Evolutionary conservation across 2,113 vertebrate genomes (phyloP).

Genomic region (Lanius ludovicianus): DNA sequence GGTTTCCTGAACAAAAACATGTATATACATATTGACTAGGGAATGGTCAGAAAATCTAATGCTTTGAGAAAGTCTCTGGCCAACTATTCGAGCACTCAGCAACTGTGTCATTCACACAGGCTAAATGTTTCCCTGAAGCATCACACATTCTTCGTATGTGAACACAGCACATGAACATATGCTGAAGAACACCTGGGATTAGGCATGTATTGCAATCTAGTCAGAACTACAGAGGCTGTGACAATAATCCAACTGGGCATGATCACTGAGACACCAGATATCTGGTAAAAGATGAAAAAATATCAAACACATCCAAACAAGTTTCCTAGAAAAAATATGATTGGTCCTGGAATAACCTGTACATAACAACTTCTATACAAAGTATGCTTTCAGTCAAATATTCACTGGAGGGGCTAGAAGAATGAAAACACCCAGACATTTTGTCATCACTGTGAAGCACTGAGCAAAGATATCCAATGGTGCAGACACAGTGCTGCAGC

Average conservation of each 20-base stretch:
- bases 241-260: background rate
- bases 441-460: background rate
- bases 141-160: background rate
- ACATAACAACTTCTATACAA: background rate
- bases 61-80: background rate
- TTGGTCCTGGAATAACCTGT: background rate
- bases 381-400: background rate
- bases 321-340: background rate
- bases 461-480: background rate
- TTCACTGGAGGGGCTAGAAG: background rate
- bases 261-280: background rate
- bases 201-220: background rate
- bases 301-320: background rate
- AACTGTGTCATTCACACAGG: background rate
- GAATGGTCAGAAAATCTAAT: background rate
- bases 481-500: background rate
- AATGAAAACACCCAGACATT: background rate
- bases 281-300: background rate
- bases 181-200: background rate
- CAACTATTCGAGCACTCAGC: background rate
- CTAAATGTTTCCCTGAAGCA: conserved; percentile 38
- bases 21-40: background rate
- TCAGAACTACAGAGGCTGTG: background rate
- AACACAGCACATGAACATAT: background rate
- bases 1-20: background rate